A percentile compares a stretch with the other conserved stretches of the same genome.
phyloP scores from a whole-genome alignment of 2,113 vertebrate genomes.

The Pedetes capensis region DNA sequence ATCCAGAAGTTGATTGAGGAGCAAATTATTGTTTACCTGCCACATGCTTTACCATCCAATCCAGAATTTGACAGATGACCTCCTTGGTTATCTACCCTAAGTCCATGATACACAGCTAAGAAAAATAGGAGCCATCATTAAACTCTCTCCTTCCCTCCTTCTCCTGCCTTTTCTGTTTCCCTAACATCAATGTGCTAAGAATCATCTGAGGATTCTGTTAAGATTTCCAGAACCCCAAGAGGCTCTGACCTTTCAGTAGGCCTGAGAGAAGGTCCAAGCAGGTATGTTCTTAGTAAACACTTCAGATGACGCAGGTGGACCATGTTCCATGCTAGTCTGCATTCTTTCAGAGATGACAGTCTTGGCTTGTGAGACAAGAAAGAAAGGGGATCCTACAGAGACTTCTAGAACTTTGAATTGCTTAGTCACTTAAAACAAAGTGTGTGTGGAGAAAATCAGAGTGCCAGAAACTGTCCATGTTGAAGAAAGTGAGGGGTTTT shows the following conservation, averaged over 20 bases:
- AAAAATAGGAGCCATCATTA: background rate
- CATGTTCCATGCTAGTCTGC: background rate
- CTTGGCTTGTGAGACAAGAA: background rate
- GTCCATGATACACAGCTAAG: background rate
- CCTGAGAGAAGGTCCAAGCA: background rate
- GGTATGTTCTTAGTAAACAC: background rate
- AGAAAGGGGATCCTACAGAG: background rate
- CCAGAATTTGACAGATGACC: background rate
- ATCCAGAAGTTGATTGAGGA: background rate
- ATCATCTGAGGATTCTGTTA: background rate
- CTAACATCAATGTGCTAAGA: background rate
- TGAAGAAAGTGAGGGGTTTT: background rate
- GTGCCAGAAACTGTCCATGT: background rate
- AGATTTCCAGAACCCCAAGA: background rate
- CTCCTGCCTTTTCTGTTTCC: background rate
- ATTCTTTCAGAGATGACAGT: background rate
- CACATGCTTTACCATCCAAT: background rate
- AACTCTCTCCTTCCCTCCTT: background rate
- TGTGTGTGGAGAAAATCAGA: background rate
- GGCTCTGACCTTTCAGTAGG: background rate
- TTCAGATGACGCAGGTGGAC: too few species aligned
- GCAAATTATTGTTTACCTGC: background rate
- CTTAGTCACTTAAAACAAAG: background rate
- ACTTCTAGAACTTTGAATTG: background rate
- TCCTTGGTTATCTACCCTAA: background rate